These are phyloP conservation scores for Epinotia nisella DNA, from an alignment of 2,888 invertebrate species.

Conservation along the genomic window DNA sequence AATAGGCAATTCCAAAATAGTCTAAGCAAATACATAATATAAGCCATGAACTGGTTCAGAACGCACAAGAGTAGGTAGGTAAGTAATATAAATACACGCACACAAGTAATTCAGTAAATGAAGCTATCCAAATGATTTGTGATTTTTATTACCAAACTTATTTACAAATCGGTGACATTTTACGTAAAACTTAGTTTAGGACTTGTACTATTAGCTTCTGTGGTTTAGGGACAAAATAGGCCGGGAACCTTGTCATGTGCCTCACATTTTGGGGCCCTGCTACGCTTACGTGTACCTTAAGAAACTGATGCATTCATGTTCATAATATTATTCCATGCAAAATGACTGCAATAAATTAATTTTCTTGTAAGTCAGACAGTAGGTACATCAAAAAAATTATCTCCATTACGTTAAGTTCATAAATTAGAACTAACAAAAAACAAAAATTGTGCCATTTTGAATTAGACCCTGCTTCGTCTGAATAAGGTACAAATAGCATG, in stretches of 20 bases:
- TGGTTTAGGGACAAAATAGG: no score
- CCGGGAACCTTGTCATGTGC: no score
- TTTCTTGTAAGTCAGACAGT: not conserved
- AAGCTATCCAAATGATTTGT: not conserved
- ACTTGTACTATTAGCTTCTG: no score
- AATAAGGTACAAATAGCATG: not conserved
- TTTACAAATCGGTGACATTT: not conserved
- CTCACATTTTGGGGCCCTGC: no score
- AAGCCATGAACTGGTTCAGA: not conserved
- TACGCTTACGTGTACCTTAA: not conserved
- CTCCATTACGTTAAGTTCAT: not conserved
- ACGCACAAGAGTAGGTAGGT: not conserved
- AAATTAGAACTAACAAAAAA: conserved; percentile 11
- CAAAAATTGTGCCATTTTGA: not conserved
- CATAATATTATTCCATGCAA: not conserved
- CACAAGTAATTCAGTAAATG: not conserved
- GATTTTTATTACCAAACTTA: not conserved
- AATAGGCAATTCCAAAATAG: conserved; percentile 29
- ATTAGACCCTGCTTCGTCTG: not conserved
- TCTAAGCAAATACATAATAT: conserved; percentile 15
- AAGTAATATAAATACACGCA: not conserved
- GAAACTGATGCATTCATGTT: not conserved
- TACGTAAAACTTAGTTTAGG: not conserved
- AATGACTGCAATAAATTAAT: not conserved
- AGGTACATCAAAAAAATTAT: not conserved